Base-by-base conservation (phyloP, 2,113 vertebrate genomes). In the Triplophysa siluroides region DNA sequence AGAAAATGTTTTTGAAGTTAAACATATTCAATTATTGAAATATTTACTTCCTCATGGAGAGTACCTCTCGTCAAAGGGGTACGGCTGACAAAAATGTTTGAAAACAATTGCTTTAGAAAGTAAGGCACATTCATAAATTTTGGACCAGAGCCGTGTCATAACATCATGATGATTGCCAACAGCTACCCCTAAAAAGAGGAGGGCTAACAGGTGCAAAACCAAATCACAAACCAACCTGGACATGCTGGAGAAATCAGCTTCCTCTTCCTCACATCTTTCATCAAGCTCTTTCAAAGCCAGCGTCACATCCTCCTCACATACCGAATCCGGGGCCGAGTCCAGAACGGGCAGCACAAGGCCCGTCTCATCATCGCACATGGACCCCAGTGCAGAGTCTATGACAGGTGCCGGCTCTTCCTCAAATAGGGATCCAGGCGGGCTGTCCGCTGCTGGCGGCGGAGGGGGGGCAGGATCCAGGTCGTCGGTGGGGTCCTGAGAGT, bases 251-350 rank as follows among this genome's bases (percentile, higher is more conserved):
- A 96, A 95, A 82, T 98, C 96, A 0, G 96, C 98, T 89, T 96
- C 97, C 87, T 97, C 97, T 80, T 98, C 98, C 88, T 98, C 96
- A 83, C 98, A 99, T 74, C 96, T 92, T 86, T 98, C 96, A 70
- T 99, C 98, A 0, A 99, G 92, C 85, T 98, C 98, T 86, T 97
- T 98, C 86, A 99, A 88, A 66, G 97, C 97, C 84, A 97, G 92
- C 0, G 96, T 99, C 73, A 98, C 96, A 23, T 99, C 96, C 7
- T 98, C 97, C 80, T 99, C 98, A 82, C 96, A 99, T 83, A 98
- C 67, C 0, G 94, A 98, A 45, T 93, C 95, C 0, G 93, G 94
- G 78, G 91, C 95, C 87, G 95, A 96, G 80, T 94, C 95, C 1
- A 90, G 76, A 90, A 92, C 90, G 74, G 90, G 60, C 80, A 76